phyloP scores from a whole-genome alignment of 1,140 invertebrate species.

The Arion vulgaris region DNA sequence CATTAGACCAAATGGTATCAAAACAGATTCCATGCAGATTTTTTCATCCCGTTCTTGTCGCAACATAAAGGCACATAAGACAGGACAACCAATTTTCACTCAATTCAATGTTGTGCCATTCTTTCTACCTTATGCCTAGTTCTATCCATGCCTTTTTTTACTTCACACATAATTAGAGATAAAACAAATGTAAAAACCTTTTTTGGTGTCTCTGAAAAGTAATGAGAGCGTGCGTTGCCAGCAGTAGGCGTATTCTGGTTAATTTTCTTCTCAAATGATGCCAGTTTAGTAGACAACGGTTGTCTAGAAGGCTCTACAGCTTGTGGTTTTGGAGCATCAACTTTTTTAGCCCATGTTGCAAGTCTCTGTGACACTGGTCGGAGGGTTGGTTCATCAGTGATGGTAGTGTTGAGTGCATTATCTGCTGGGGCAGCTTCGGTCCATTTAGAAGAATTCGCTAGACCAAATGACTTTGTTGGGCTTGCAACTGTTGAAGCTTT shows the following conservation, averaged over 20 bases:
- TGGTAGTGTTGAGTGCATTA: constrained; percentile 35
- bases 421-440: constrained; percentile 43
- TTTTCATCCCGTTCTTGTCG: too few species aligned
- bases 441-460: constrained; percentile 39
- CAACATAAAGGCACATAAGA: too few species aligned
- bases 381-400: constrained; percentile 51
- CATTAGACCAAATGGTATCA: too few species aligned
- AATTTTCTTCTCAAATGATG: constrained; percentile 36
- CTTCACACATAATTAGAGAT: too few species aligned
- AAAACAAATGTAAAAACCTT: constrained; percentile 3
- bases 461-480: background rate
- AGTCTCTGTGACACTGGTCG: constrained; percentile 55
- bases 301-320: constrained; percentile 43
- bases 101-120: too few species aligned
- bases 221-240: background rate
- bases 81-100: too few species aligned
- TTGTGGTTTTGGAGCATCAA: constrained; percentile 40
- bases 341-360: constrained; percentile 42
- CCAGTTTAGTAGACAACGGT: constrained; percentile 34
- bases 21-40: too few species aligned
- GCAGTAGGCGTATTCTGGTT: constrained; percentile 19
- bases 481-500: background rate
- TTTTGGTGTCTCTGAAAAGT: constrained; percentile 17
- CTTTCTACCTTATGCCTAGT: too few species aligned
- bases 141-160: too few species aligned